Conservation (phyloP, 1,140 invertebrate species). For the Drosophila ercepeae region DNA sequence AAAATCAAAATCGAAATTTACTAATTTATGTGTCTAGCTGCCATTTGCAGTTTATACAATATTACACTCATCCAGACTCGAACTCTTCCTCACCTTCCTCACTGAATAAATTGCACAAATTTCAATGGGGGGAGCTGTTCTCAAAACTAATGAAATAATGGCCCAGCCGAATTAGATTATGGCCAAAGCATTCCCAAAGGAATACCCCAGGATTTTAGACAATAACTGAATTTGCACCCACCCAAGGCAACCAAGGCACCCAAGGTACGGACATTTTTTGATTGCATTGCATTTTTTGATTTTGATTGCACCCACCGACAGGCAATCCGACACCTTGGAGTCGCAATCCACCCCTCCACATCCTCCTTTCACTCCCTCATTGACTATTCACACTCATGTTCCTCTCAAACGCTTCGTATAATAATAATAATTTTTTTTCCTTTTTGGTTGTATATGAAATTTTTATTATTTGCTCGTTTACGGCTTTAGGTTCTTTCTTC, state of each 20-base stretch:
- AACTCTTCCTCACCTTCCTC: neutral
- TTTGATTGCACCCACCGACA: constrained; percentile 47
- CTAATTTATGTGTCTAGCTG: constrained; percentile 80
- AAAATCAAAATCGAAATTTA: constrained; percentile 81
- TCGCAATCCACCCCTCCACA: constrained; percentile 14
- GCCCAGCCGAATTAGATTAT: constrained; percentile 73
- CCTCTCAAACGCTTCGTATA: constrained; percentile 40
- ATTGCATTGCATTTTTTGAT: constrained; percentile 82
- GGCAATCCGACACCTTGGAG: constrained; percentile 43
- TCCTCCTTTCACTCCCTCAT: constrained; percentile 61
- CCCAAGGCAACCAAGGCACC: constrained; percentile 50
- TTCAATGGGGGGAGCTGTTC: constrained; percentile 15
- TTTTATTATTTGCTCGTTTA: constrained; percentile 80
- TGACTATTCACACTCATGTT: constrained; percentile 81
- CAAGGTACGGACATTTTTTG: constrained; percentile 63
- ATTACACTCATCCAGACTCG: constrained; percentile 5
- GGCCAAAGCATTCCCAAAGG: constrained; percentile 64
- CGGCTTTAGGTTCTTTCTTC: constrained; percentile 40
- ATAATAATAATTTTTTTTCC: constrained; percentile 51
- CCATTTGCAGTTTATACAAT: constrained; percentile 60
- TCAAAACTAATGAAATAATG: constrained; percentile 78
- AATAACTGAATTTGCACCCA: constrained; percentile 81
- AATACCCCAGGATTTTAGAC: constrained; percentile 43
- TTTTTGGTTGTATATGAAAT: constrained; percentile 48
- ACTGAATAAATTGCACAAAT: constrained; percentile 45